These are phyloP conservation scores for Potamarius usumacintae DNA, from an alignment of 2,113 vertebrate species.

Conservation along the genomic window DNA sequence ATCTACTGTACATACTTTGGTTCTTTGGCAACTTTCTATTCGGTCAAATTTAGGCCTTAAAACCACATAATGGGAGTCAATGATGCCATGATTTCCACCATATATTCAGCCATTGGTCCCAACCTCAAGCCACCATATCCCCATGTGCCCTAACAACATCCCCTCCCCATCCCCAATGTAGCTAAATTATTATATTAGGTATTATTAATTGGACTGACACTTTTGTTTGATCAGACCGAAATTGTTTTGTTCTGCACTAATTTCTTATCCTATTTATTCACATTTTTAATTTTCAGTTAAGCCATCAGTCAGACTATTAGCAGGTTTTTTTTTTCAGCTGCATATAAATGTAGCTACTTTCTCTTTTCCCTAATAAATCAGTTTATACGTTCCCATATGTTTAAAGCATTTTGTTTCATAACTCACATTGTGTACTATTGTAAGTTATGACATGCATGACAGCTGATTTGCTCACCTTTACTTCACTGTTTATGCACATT, in stretches of 20 bases:
- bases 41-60: background rate
- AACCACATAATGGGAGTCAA: background rate
- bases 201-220: background rate
- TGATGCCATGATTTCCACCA: background rate
- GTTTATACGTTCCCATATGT: background rate
- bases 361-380: background rate
- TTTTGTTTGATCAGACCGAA: background rate
- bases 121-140: background rate
- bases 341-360: background rate
- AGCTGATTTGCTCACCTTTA: conserved; percentile 1
- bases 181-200: background rate
- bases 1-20: background rate
- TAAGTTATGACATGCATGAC: background rate
- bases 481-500: background rate
- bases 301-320: background rate
- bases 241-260: background rate
- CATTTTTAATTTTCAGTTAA: background rate
- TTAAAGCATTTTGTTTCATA: background rate
- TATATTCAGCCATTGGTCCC: background rate
- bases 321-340: background rate
- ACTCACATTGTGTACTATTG: background rate
- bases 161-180: background rate
- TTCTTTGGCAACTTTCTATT: background rate
- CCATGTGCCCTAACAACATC: background rate
- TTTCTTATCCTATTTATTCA: background rate